Evolutionary conservation across 2,888 invertebrate genomes (phyloP).

Genomic region (Latheticus oryzae): DNA sequence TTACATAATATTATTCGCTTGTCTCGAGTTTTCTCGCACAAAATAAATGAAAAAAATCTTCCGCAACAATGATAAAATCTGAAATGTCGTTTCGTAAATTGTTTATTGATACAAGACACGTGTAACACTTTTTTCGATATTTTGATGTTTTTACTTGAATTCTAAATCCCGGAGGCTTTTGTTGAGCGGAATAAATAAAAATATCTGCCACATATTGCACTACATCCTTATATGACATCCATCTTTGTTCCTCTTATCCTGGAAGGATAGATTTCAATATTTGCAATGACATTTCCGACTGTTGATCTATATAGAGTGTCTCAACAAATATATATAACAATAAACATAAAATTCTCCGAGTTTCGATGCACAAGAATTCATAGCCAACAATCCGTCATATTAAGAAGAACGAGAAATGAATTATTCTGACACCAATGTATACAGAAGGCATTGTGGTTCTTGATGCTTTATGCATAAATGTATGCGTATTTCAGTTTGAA

Average conservation of each 20-base stretch:
- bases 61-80: no score
- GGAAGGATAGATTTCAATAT: conserved; percentile 26
- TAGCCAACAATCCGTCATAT: conserved; percentile 57
- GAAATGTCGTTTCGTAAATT: no score
- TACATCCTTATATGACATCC: conserved; percentile 3
- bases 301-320: no score
- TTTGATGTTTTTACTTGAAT: conserved; percentile 12
- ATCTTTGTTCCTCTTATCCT: no score
- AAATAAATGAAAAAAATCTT: no score
- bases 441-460: conserved; percentile 39
- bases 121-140: conserved; percentile 16
- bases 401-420: conserved; percentile 55
- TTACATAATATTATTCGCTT: no score
- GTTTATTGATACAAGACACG: no score
- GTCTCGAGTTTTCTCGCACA: no score
- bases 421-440: conserved; percentile 54
- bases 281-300: conserved; percentile 21
- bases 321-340: no score
- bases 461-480: conserved; percentile 41
- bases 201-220: conserved; percentile 5
- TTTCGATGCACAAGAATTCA: conserved; percentile 46
- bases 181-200: conserved; percentile 24
- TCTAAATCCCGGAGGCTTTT: conserved; percentile 6
- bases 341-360: conserved; percentile 1
- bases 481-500: conserved; percentile 35